Evolutionary conservation across 1,140 invertebrate genomes (phyloP), one percentile per base, ranked within the genome.

Genomic region (Brachionus rotundiformis): DNA sequence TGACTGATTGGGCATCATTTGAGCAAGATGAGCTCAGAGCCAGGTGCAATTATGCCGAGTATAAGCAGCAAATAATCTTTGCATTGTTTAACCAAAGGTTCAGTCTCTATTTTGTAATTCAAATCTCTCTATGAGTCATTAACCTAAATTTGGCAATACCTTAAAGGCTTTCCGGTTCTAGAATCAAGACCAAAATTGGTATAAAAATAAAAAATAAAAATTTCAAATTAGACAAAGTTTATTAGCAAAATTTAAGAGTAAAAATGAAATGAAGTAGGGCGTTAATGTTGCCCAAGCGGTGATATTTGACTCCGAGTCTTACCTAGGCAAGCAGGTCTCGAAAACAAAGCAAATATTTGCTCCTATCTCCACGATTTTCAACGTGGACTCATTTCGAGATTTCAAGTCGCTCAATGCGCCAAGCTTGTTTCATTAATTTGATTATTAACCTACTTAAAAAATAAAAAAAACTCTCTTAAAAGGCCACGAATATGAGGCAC

Each of bases 401-500:
- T 54, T 54, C 47, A 54, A 49, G 47, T 54, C 47, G 47, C 47
- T 54, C 23, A 54, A 54, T 54, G 47, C 47, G 47, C 47, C 47
- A 16, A 25, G 47, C 47, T 54, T 54, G 47, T 54, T 54, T 54
- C 47, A 54, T 54, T 54, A 54, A 54, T 54, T 54, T 54, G n/a
- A 54, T 54, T 54, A 54, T 54, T 54, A 54, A 54, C 47, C 47
- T 54, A 54, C 19, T 54, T 54, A 54, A 54, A 54, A 54, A 54
- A 41, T 41, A 6, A 47, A 47, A n/a, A 47, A 49, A 49, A 49
- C 44, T 54, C 47, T 19, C 47, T 54, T 54, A 54, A 54, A 54
- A 54, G 47, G 47, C 47, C 47, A 54, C 47, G 47, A 54, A 5
- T 54, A 54, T 16, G 47, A 54, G 47, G 47, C 47, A 54, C 47